Evolutionary conservation across 1,140 invertebrate genomes (phyloP).

Genomic region (Bombus turneri): DNA sequence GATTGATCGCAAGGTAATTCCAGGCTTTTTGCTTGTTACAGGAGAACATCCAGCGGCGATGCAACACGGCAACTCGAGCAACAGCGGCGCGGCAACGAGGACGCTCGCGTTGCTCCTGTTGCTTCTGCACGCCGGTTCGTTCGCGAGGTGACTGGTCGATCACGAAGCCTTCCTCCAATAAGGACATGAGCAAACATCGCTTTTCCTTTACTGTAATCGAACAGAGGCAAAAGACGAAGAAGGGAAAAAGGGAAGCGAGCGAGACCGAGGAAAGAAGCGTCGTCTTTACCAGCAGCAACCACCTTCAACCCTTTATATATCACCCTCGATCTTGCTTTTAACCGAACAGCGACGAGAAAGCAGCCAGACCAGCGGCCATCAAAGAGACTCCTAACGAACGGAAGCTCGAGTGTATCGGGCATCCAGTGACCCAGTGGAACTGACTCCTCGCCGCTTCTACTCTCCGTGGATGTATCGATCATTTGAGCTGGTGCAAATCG

Average conservation of each 20-base stretch:
- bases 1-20: slow-evolving; percentile 2
- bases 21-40: slow-evolving; percentile 69
- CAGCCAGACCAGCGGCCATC: not conserved
- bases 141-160: slow-evolving; percentile 79
- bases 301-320: slow-evolving; percentile 18
- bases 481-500: not conserved
- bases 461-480: not conserved
- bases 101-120: slow-evolving; percentile 77
- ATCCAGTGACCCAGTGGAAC: not conserved
- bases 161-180: slow-evolving; percentile 44
- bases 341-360: not conserved
- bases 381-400: not conserved
- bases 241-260: not conserved
- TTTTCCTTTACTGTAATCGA: slow-evolving; percentile 41
- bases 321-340: slow-evolving; percentile 25
- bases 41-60: slow-evolving; percentile 86
- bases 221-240: not conserved
- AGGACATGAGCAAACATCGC: slow-evolving; percentile 41
- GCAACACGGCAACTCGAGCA: slow-evolving; percentile 85
- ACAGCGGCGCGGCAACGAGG: slow-evolving; percentile 78
- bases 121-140: slow-evolving; percentile 75
- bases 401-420: not conserved
- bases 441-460: not conserved
- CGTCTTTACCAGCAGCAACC: not conserved
- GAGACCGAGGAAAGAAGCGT: not conserved